Conservation (phyloP, 2,797 vertebrate genomes). For the Etheostoma perlongum region DNA sequence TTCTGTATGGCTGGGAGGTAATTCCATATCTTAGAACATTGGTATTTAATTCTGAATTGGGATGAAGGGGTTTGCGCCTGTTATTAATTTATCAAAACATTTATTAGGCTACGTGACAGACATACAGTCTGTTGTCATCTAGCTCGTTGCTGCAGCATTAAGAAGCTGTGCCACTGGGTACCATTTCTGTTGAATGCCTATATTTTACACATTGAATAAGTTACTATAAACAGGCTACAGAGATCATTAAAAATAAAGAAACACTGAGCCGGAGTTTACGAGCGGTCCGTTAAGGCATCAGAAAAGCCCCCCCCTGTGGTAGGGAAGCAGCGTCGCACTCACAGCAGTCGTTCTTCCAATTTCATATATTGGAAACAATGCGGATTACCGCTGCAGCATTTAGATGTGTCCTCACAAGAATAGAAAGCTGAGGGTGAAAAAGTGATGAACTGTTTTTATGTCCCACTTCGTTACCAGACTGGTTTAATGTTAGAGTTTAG, state of each 20-base stretch:
- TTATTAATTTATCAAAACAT: not conserved
- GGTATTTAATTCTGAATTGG: too few relatives aligned
- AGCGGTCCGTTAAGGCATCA: constrained; percentile 30
- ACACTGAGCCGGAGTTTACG: not conserved
- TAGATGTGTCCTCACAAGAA: not conserved
- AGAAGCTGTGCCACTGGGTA: not conserved
- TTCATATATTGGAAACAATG: not conserved
- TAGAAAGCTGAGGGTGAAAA: not conserved
- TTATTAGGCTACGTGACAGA: not conserved
- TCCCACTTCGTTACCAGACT: not conserved
- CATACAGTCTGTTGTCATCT: not conserved
- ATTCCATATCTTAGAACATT: too few relatives aligned
- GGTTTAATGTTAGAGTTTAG: not conserved
- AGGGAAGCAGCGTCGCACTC: not conserved
- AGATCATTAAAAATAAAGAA: too few relatives aligned
- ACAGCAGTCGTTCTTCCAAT: not conserved
- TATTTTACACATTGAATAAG: not conserved
- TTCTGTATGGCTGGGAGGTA: too few relatives aligned
- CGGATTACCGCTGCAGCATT: not conserved
- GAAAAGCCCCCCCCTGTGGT: constrained; percentile 24
- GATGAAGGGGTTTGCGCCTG: too few relatives aligned
- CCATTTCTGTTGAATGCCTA: not conserved
- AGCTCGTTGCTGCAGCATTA: not conserved
- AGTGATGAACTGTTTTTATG: not conserved
- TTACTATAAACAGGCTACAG: not conserved